Conservation (phyloP, 2,888 invertebrate genomes). For the Deilephila elpenor region DNA sequence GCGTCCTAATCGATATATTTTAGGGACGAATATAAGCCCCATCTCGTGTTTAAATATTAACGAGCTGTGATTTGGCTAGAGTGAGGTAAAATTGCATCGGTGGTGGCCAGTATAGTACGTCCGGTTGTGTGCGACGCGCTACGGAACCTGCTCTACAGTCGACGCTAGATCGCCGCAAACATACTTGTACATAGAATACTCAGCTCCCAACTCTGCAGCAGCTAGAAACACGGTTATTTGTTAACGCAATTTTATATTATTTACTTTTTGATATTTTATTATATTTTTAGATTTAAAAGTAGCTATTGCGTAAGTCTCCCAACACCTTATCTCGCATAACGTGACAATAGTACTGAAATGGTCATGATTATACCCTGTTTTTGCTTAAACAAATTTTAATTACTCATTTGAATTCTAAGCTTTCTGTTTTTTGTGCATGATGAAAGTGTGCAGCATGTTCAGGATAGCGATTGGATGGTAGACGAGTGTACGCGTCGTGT, state of each 20-base stretch:
- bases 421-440: not conserved
- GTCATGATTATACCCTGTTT: not conserved
- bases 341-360: conserved; percentile 9
- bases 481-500: not conserved
- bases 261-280: conserved; percentile 31
- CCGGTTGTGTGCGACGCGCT: conserved; percentile 1
- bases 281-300: conserved; percentile 31
- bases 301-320: conserved; percentile 27
- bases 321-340: conserved; percentile 23
- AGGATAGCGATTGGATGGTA: not conserved
- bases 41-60: conserved; percentile 16
- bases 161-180: not conserved
- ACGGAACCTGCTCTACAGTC: not conserved
- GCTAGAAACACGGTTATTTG: not conserved
- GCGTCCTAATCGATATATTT: conserved; percentile 10
- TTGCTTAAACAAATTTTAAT: not conserved
- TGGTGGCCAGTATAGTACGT: conserved; percentile 24
- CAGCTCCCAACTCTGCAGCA: conserved; percentile 16
- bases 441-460: too few relatives aligned
- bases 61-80: conserved; percentile 13
- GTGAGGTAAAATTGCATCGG: conserved; percentile 4
- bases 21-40: conserved; percentile 11
- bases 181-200: not conserved
- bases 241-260: conserved; percentile 27
- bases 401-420: conserved; percentile 4